phyloP scores from a whole-genome alignment of 2,113 vertebrate species.

The Limanda limanda region DNA sequence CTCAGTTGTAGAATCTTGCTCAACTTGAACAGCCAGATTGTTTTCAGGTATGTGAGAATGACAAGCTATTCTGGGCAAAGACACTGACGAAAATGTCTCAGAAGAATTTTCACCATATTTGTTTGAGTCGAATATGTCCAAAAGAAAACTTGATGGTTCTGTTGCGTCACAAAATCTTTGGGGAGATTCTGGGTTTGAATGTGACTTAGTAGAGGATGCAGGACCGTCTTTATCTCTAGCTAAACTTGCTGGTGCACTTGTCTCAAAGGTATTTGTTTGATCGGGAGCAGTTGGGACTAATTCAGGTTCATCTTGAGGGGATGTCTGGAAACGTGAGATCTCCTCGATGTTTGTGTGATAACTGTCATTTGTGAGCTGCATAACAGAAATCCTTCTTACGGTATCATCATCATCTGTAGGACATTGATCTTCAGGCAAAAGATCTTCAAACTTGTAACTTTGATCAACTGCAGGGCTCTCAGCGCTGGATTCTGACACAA shows the following conservation, averaged over 20 bases:
- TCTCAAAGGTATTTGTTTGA: constrained; percentile 42
- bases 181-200: constrained; percentile 27
- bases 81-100: constrained; percentile 23
- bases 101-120: constrained; percentile 8
- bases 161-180: constrained; percentile 17
- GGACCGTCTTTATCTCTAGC: not conserved
- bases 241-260: constrained; percentile 17
- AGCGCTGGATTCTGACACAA: constrained; percentile 32
- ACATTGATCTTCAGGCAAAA: constrained; percentile 31
- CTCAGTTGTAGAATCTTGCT: constrained; percentile 29
- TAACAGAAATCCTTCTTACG: not conserved
- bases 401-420: constrained; percentile 13
- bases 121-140: constrained; percentile 9
- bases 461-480: constrained; percentile 29
- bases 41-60: constrained; percentile 18
- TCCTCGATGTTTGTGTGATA: too few relatives aligned
- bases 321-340: constrained; percentile 8
- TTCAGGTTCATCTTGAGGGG: constrained; percentile 35
- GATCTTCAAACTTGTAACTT: constrained; percentile 33
- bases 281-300: constrained; percentile 27
- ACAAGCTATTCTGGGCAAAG: not conserved
- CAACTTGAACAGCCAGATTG: not conserved
- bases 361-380: not conserved
- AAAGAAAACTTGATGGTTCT: constrained; percentile 11
- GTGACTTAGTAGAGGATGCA: not conserved